These are phyloP conservation scores for Drosophila miranda DNA, from an alignment of 1,140 invertebrate genomes.

Conservation along the genomic window DNA sequence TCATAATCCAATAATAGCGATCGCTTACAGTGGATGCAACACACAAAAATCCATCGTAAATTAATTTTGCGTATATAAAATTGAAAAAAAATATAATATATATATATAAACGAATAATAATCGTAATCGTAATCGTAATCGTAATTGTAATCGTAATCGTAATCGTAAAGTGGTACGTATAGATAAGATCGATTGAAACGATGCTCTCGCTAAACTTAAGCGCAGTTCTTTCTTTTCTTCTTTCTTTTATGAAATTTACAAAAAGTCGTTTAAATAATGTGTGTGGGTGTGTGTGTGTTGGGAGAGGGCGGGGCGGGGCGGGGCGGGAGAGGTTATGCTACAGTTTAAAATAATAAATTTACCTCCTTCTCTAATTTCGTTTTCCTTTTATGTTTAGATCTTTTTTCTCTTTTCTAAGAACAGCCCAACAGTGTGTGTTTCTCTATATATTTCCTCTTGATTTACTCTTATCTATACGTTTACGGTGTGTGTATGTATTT, in stretches of 20 bases:
- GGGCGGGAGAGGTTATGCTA: background rate
- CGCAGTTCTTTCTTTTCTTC: slow-evolving; percentile 6
- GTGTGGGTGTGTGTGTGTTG: slow-evolving; percentile 20
- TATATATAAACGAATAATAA: slow-evolving; percentile 29
- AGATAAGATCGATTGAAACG: slow-evolving; percentile 44
- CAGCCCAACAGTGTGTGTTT: slow-evolving; percentile 73
- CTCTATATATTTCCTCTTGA: slow-evolving; percentile 14
- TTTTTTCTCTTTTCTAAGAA: slow-evolving; percentile 70
- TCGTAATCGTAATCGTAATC: slow-evolving; percentile 30
- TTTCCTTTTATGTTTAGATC: slow-evolving; percentile 27
- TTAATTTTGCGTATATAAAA: slow-evolving; percentile 57
- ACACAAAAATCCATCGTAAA: slow-evolving; percentile 56
- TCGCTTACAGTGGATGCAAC: slow-evolving; percentile 23
- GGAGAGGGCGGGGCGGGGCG: too few species aligned
- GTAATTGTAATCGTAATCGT: slow-evolving; percentile 24
- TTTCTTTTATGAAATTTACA: slow-evolving; percentile 72
- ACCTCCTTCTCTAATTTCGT: slow-evolving; percentile 22
- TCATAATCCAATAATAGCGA: slow-evolving; percentile 37
- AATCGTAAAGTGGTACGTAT: slow-evolving; percentile 27
- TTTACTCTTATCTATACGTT: slow-evolving; percentile 38
- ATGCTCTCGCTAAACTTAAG: slow-evolving; percentile 30
- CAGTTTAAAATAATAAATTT: slow-evolving; percentile 46
- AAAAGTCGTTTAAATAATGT: slow-evolving; percentile 61
- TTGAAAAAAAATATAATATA: slow-evolving; percentile 41
- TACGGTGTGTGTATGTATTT: slow-evolving; percentile 32